Evolutionary conservation across 1,140 invertebrate genomes (phyloP).

Genomic region (Ladona fulva): DNA sequence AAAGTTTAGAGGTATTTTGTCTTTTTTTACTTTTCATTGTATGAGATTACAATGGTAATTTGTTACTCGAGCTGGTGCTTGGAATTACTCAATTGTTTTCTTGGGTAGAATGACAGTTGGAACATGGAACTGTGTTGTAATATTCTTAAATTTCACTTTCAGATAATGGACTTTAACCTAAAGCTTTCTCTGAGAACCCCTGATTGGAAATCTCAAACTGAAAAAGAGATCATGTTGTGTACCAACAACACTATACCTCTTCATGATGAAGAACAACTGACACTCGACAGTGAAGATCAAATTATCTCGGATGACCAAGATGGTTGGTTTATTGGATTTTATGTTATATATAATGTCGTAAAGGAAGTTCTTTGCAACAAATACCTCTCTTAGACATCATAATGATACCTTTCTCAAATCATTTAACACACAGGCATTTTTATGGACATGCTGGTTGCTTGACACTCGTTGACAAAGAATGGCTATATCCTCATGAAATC

Average conservation of each 20-base stretch:
- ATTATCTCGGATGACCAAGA: background rate
- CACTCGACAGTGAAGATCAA: conserved; percentile 20
- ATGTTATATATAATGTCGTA: background rate
- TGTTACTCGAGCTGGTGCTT: background rate
- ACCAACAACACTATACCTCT: conserved; percentile 73
- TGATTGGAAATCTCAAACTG: conserved; percentile 70
- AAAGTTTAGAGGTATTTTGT: conserved; percentile 32
- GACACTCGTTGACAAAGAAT: no score
- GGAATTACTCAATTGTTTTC: background rate
- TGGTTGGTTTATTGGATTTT: conserved; percentile 11
- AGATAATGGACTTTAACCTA: conserved; percentile 59
- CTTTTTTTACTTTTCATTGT: background rate
- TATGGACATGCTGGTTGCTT: no score
- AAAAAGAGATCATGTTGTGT: conserved; percentile 73
- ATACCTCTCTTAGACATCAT: background rate
- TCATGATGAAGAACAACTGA: conserved; percentile 36
- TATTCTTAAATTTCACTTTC: conserved; percentile 23
- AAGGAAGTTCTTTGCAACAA: background rate
- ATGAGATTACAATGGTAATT: background rate
- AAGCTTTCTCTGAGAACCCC: conserved; percentile 69
- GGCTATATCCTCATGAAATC: no score
- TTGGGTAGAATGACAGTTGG: background rate
- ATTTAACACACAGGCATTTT: no score
- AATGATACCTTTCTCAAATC: background rate
- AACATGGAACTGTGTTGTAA: conserved; percentile 13